Conservation (phyloP, 2,888 invertebrate genomes). For the Hemithea aestivaria region DNA sequence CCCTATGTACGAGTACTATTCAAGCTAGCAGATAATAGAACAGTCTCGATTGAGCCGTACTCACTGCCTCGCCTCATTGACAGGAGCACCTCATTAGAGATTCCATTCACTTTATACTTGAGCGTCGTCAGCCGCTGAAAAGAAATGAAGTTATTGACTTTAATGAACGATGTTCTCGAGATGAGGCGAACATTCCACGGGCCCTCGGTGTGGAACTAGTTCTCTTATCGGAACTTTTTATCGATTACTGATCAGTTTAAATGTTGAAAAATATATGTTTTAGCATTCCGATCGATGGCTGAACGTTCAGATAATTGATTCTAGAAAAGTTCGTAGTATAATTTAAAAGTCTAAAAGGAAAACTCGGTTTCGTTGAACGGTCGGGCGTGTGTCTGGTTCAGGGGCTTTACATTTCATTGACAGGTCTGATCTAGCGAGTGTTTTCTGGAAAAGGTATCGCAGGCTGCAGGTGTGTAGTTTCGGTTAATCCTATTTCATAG, state of each 20-base stretch:
- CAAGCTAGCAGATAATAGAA: slow-evolving; percentile 22
- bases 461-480: slow-evolving; percentile 28
- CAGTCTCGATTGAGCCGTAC: slow-evolving; percentile 21
- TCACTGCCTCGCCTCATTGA: slow-evolving; percentile 28
- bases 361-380: slow-evolving; percentile 37
- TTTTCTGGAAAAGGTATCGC: no score
- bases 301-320: slow-evolving; percentile 4
- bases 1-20: slow-evolving; percentile 23
- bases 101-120: slow-evolving; percentile 33
- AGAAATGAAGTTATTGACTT: slow-evolving; percentile 41
- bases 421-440: slow-evolving; percentile 21
- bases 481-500: slow-evolving; percentile 42
- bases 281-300: slow-evolving; percentile 1
- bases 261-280: background rate
- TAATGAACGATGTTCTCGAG: slow-evolving; percentile 30
- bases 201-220: slow-evolving; percentile 28
- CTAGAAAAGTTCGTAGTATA: background rate
- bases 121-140: slow-evolving; percentile 28
- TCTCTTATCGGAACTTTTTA: slow-evolving; percentile 31
- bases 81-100: slow-evolving; percentile 51
- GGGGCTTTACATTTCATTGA: slow-evolving; percentile 25
- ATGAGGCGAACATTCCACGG: slow-evolving; percentile 37
- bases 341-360: slow-evolving; percentile 27
- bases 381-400: slow-evolving; percentile 31
- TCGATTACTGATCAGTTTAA: slow-evolving; percentile 19